Conservation (phyloP, 1,140 invertebrate genomes). For the Drosophila erecta region DNA sequence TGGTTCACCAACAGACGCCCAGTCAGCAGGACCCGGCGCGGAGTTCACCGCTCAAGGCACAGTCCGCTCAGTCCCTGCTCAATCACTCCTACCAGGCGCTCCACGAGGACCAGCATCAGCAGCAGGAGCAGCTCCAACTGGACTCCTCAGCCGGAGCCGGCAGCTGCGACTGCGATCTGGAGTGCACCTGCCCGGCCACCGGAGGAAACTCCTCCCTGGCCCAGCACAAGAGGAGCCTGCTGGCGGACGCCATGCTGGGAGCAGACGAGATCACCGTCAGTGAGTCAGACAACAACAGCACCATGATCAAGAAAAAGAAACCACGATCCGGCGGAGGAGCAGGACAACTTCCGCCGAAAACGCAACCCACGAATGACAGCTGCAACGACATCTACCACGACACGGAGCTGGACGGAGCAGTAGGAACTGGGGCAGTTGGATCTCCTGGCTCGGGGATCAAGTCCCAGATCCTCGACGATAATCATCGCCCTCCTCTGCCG, state of each 20-base stretch:
- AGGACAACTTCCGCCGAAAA: conserved; percentile 50
- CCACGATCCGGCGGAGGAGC: conserved; percentile 39
- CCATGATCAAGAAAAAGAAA: conserved; percentile 78
- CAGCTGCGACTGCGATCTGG: conserved; percentile 76
- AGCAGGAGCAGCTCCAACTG: conserved; percentile 48
- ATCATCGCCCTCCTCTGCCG: conserved; percentile 79
- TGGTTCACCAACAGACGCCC: conserved; percentile 73
- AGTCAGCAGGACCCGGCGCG: conserved; percentile 21
- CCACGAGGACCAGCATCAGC: conserved; percentile 55
- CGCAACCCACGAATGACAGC: conserved; percentile 48
- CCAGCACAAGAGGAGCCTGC: conserved; percentile 66
- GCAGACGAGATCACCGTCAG: conserved; percentile 81
- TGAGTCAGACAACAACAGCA: conserved; percentile 83
- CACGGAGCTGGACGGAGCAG: conserved; percentile 68
- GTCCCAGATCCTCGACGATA: conserved; percentile 63
- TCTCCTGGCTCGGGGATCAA: conserved; percentile 44
- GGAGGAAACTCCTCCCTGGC: conserved; percentile 30
- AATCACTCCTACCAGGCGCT: conserved; percentile 80
- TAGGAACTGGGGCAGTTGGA: conserved; percentile 33
- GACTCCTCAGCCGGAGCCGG: conserved; percentile 49
- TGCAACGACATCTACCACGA: conserved; percentile 75
- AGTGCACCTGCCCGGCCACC: conserved; percentile 64
- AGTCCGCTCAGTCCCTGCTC: conserved; percentile 76
- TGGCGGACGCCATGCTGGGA: conserved; percentile 76
- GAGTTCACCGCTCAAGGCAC: conserved; percentile 43